Percentiles rank a stretch among this genome's conserved stretches.
Conservation (phyloP, 1,140 invertebrate genomes). For the Musca vetustissima region DNA sequence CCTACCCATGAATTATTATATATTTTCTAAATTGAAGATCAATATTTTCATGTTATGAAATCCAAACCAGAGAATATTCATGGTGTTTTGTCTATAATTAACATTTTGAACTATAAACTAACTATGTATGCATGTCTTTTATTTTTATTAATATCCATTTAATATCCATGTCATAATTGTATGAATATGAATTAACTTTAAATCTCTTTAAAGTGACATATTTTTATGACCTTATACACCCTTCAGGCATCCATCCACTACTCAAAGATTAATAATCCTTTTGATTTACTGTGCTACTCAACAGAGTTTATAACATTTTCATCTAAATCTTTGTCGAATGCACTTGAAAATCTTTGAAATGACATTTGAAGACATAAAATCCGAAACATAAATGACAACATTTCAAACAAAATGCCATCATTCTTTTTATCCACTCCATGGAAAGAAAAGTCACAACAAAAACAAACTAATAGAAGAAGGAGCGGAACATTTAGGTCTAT, state of each 20-base stretch:
- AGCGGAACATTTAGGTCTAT: no score
- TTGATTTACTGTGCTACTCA: neutral
- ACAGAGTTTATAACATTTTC: neutral
- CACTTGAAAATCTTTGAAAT: constrained; percentile 14
- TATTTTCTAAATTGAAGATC: no score
- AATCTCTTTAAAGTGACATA: no score
- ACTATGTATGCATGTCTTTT: neutral
- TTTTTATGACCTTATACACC: no score
- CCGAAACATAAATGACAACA: neutral
- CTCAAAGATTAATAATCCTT: neutral
- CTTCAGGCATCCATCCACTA: no score
- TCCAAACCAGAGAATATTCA: no score
- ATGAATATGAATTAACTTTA: no score
- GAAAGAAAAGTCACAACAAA: neutral
- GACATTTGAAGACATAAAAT: neutral
- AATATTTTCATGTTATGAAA: no score
- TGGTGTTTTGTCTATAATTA: no score
- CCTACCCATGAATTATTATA: no score
- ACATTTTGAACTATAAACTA: no score
- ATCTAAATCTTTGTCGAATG: constrained; percentile 1
- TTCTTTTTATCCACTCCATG: no score
- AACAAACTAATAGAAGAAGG: neutral
- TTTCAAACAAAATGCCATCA: neutral
- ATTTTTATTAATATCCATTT: constrained; percentile 4
- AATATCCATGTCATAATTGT: neutral